Evolutionary conservation across 2,113 vertebrate species (phyloP), one percentile per base, ranked within the genome.

Genomic region (Ammodytes marinus): DNA sequence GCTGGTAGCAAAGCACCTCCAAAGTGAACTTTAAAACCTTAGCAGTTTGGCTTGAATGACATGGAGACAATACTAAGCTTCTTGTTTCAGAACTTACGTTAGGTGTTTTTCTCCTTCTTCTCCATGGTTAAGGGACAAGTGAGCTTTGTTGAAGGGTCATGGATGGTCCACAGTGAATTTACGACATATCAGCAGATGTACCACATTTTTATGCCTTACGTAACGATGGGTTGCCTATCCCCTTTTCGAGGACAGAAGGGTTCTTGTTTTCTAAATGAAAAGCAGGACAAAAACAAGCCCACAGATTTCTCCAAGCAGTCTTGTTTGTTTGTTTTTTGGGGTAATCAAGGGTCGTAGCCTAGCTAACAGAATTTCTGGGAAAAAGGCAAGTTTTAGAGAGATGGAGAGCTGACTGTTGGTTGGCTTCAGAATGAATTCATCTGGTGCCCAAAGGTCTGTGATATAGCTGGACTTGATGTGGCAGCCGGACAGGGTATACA

Each of bases 181-280:
- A 82, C 90, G 90, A 77, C 84, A 80, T 84, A 94, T 94, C 93
- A 92, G 90, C 86, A 90, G 92, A 91, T 86, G 84, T 90, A 88
- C 93, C 92, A 84, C 89, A 92, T 93, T 92, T 93, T 86, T 83
- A 60, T 54, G 35, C 86, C 84, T 96, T 95, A 71, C 80, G 89
- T 93, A 95, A 95, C 72, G 46, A 67, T 13, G 40, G 85, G 70
- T 83, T 77, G 80, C 79, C 61, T 87, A 81, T 73, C 88, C 76
- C 65, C 63, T 93, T 89, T 83, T 17, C 27, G 27, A 75, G 71
- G 79, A 95, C 94, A 93, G 85, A 94, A 84, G 84, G 65, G 19
- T 82, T 89, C 84, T 94, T 95, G 92, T 94, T 92, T 86, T 74
- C 82, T 79, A 78, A 86, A 88, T 88, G 83, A 86, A 92, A 91